phyloP scores from a whole-genome alignment of 2,113 vertebrate species.

The Saguinus midas region DNA sequence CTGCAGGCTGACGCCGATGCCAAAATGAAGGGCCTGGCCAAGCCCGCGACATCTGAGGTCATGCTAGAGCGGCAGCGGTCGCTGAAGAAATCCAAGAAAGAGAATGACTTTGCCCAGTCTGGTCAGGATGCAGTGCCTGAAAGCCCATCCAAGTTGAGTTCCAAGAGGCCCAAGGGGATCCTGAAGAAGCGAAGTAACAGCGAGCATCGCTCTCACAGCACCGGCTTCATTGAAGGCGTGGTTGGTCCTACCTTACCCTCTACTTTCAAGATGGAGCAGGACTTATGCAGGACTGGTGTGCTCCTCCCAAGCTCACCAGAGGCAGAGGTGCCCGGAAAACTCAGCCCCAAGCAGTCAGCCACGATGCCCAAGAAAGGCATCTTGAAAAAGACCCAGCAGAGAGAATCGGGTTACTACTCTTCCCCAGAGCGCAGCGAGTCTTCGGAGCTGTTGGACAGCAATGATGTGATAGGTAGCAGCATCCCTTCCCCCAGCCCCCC shows the following conservation, averaged over 20 bases:
- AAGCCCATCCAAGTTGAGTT: constrained; percentile 86
- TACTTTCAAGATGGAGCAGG: constrained; percentile 85
- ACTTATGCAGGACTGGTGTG: constrained; percentile 78
- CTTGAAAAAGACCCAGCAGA: constrained; percentile 95
- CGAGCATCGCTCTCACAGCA: constrained; percentile 91
- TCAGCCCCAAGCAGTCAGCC: constrained; percentile 86
- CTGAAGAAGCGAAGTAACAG: constrained; percentile 93
- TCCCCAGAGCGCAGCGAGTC: constrained; percentile 97
- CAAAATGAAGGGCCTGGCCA: constrained; percentile 85
- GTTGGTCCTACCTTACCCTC: constrained; percentile 81
- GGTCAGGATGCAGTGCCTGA: constrained; percentile 83
- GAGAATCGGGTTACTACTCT: constrained; percentile 98
- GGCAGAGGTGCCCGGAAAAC: constrained; percentile 79
- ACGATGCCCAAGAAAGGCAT: constrained; percentile 97
- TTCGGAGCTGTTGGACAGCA: constrained; percentile 90
- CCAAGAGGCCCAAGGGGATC: constrained; percentile 97
- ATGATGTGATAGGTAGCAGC: constrained; percentile 72
- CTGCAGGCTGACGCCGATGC: constrained; percentile 83
- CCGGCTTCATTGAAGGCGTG: constrained; percentile 87
- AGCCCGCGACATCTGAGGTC: constrained; percentile 83
- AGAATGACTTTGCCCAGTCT: constrained; percentile 89
- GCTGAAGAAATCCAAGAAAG: constrained; percentile 95
- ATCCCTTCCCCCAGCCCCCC: constrained; percentile 75
- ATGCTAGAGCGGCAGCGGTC: constrained; percentile 89
- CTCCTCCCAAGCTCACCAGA: constrained; percentile 82